Evolutionary conservation across 1,140 invertebrate genomes (phyloP), one percentile per base, ranked within the genome.

Genomic region (Drosophila neocordata): DNA sequence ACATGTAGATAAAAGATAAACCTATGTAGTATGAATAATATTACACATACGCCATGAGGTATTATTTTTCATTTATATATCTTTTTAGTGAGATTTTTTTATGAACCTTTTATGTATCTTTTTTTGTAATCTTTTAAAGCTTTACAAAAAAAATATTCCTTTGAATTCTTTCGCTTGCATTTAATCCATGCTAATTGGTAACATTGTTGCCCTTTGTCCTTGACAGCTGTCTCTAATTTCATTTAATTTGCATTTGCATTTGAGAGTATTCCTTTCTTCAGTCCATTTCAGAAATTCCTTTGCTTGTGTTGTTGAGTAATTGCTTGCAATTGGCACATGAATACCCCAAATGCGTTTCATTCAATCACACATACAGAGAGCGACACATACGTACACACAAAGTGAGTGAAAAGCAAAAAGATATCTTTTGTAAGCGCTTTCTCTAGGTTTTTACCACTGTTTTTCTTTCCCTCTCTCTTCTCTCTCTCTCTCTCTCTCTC

Each of bases 261-360:
- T 44, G 13, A 1, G 18, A 18, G 15, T 48, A 20, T 48, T 41
- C 6, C 18, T 44, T 48, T 2, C 20, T 48, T 48, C 41, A 48
- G 41, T 20, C 8, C 41, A 20, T 48, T 48, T 48, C 41, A 20
- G 41, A 48, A 18, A 48, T 48, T 48, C 15, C 41, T 20, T 48
- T 48, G 41, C 41, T 11, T 48, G 41, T 48, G 41, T 48, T 44
- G 15, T 48, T 48, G 41, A 48, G 41, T 48, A 48, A 48, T 48
- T 48, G 41, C 41, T 48, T 12, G 41, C 41, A 48, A 48, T 48
- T 48, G 41, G 41, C 41, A 48, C 41, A 48, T 48, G 41, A 48
- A 48, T 48, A 48, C 41, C 41, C 41, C 41, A 48, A 48, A 48
- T 48, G 41, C 41, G 41, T 48, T 48, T 48, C 15, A 48, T 48